Evolutionary conservation across 2,888 invertebrate genomes (phyloP), one percentile per base, ranked within the genome.

Genomic region (Cephalotes varians): DNA sequence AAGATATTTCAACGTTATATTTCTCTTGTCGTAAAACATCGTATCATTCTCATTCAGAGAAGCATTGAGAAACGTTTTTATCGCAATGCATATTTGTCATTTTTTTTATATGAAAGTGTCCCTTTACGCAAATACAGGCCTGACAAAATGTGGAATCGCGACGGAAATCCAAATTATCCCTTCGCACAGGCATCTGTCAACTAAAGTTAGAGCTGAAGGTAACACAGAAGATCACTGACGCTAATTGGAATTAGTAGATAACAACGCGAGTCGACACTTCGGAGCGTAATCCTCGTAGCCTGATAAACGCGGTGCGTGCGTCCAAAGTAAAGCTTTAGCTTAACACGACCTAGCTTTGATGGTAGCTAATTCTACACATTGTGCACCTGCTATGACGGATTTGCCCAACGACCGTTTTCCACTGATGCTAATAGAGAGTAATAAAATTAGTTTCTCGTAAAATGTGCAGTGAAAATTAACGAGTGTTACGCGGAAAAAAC

Each of bases 221-320:
- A 72, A 40, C 72, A 37, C 73, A 34, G 56, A 71, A 79, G 72
- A 86, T 90, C 82, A 82, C 80, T 88, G 83, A 86, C 86, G 85
- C 60, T 88, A 88, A 86, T 90, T 89, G 83, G 86, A 86, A 88
- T 85, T 90, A 89, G 83, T 81, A 88, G 87, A 89, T 86, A 88
- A 85, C 84, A 90, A 85, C 73, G 74, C 84, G 83, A 86, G 85
- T 88, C 83, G 83, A 88, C 85, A 81, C 84, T 82, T 76, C 67
- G 67, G 77, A 65, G 81, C 84, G 77, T 88, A 89, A 89, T 90
- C 90, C 85, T 77, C 72, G 72, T 85, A 84, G 84, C 83, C 81
- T 82, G 87, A 85, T 85, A 85, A 89, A 85, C 83, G 84, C 73
- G 85, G 84, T 80, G 84, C 89, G 90, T 90, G 87, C 87, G 81